A percentile compares a stretch with the other conserved stretches of the same genome.
Conservation (phyloP, 2,888 invertebrate species). For the Archips crataeganus region DNA sequence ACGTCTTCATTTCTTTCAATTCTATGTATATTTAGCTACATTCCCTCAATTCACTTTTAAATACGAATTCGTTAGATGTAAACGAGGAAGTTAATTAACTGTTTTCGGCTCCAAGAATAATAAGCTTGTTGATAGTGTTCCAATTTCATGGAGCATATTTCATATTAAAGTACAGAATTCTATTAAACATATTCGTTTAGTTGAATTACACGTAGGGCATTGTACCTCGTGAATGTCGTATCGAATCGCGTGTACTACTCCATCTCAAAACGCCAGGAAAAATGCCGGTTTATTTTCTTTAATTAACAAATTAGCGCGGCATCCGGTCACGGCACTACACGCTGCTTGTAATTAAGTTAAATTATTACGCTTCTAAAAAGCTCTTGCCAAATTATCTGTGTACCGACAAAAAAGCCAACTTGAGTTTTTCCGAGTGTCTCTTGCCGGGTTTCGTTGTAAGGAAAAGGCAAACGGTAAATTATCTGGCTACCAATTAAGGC, state of each 20-base stretch:
- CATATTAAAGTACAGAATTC: too few species aligned
- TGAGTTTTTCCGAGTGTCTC: not conserved
- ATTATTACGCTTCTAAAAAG: not conserved
- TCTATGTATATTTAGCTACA: too few species aligned
- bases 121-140: too few species aligned
- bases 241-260: not conserved
- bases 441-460: not conserved
- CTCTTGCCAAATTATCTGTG: not conserved
- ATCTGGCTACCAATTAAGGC: not conserved
- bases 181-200: too few species aligned
- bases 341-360: conserved; percentile 4
- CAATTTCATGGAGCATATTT: too few species aligned
- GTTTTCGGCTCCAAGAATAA: too few species aligned
- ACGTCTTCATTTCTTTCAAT: too few species aligned
- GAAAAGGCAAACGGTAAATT: not conserved
- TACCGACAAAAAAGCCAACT: not conserved
- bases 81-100: too few species aligned
- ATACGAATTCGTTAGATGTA: too few species aligned
- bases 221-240: too few species aligned
- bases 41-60: too few species aligned
- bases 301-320: conserved; percentile 7
- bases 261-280: not conserved
- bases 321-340: conserved; percentile 13
- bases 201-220: too few species aligned
- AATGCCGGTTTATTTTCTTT: conserved; percentile 1